A percentile compares a stretch with the other conserved stretches of the same genome.
phyloP scores from a whole-genome alignment of 2,888 invertebrate genomes.

The Xestobium rufovillosum region DNA sequence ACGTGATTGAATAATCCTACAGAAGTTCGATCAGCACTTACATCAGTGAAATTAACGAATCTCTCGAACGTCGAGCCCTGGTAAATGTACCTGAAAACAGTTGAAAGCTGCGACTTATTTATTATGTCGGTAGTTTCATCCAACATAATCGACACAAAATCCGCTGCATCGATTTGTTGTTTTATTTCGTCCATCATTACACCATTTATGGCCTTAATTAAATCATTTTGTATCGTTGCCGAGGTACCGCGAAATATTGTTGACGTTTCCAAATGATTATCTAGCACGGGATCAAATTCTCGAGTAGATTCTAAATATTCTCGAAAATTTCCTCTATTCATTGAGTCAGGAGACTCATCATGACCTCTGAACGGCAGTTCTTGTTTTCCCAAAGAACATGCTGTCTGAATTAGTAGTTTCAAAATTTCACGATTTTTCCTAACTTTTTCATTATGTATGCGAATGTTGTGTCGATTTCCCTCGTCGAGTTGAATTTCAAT shows the following conservation, averaged over 20 bases:
- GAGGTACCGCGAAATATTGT: slow-evolving; percentile 23
- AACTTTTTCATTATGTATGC: slow-evolving; percentile 20
- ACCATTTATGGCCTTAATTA: slow-evolving; percentile 18
- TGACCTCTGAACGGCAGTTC: slow-evolving; percentile 20
- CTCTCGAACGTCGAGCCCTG: slow-evolving; percentile 21
- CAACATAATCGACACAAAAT: slow-evolving; percentile 22
- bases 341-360: slow-evolving; percentile 17
- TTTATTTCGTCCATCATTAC: slow-evolving; percentile 19
- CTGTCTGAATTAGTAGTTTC: slow-evolving; percentile 17
- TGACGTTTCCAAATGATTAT: slow-evolving; percentile 20
- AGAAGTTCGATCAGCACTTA: slow-evolving; percentile 20
- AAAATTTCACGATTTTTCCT: slow-evolving; percentile 21
- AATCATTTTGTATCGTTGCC: slow-evolving; percentile 24
- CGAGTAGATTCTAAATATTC: slow-evolving; percentile 17
- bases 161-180: slow-evolving; percentile 14
- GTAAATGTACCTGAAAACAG: slow-evolving; percentile 16
- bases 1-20: slow-evolving; percentile 16
- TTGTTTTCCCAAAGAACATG: slow-evolving; percentile 17
- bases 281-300: slow-evolving; percentile 15
- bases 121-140: slow-evolving; percentile 22
- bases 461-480: slow-evolving; percentile 4
- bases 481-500: slow-evolving; percentile 7
- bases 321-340: slow-evolving; percentile 24
- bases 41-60: slow-evolving; percentile 23
- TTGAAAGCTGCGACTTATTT: slow-evolving; percentile 22